phyloP scores from a whole-genome alignment of 2,888 invertebrate species.

The Fragum fragum region DNA sequence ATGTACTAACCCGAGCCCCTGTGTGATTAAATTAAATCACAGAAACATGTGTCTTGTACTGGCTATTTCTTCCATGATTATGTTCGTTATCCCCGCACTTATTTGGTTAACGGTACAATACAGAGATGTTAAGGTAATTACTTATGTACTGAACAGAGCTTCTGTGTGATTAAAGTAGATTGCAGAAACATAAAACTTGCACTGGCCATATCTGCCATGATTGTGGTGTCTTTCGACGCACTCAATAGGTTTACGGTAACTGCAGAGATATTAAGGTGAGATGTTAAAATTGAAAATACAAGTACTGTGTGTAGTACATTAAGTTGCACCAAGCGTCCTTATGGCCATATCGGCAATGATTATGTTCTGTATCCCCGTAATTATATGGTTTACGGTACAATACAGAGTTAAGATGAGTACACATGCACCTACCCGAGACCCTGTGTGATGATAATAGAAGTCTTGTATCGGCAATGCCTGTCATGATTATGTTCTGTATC shows the following conservation, averaged over 20 bases:
- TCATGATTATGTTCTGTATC: constrained; percentile 94
- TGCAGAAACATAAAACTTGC: constrained; percentile 96
- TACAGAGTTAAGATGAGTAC: constrained; percentile 96
- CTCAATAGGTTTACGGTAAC: constrained; percentile 96
- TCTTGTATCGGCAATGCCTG: constrained; percentile 94
- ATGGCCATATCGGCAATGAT: no score
- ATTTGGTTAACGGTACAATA: no score
- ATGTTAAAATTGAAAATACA: constrained; percentile 94
- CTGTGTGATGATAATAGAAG: constrained; percentile 95
- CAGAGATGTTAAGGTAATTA: no score
- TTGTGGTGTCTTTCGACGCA: constrained; percentile 95
- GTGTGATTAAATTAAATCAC: constrained; percentile 96
- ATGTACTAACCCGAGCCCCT: constrained; percentile 95
- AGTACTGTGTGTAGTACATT: constrained; percentile 94
- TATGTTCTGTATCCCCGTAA: constrained; percentile 95
- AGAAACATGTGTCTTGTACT: constrained; percentile 95
- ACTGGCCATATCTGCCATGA: constrained; percentile 93
- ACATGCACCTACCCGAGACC: constrained; percentile 94
- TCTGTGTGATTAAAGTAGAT: no score
- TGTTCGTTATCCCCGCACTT: no score
- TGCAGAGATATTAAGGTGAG: constrained; percentile 98
- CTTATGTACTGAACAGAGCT: no score
- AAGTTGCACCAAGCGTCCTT: no score
- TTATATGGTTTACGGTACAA: constrained; percentile 96
- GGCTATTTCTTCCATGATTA: constrained; percentile 93